phyloP scores from a whole-genome alignment of 2,888 invertebrate species.

The Hirtodrosophila histrioides region DNA sequence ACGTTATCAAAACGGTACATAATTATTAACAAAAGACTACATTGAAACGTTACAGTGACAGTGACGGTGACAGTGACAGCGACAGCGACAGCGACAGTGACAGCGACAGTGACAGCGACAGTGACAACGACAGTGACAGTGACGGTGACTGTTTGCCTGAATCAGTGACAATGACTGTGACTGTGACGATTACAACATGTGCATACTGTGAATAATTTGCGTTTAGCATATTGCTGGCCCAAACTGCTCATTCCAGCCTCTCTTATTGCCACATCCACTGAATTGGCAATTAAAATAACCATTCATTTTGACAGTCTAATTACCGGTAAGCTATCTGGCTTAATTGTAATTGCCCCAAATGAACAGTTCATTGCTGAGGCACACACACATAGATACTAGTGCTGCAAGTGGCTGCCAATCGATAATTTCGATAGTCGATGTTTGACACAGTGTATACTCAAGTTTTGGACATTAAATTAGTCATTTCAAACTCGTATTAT shows the following conservation, averaged over 20 bases:
- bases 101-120: conserved; percentile 15
- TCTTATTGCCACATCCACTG: no score
- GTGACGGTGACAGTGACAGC: conserved; percentile 11
- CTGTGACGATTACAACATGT: conserved; percentile 18
- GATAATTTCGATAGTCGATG: no score
- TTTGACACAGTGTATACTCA: no score
- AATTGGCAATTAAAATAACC: no score
- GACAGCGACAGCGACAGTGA: conserved; percentile 21
- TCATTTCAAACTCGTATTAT: no score
- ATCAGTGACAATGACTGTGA: conserved; percentile 4
- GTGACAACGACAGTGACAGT: conserved; percentile 17
- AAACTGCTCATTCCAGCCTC: conserved; percentile 29
- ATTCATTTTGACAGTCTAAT: background rate
- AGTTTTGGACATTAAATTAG: no score
- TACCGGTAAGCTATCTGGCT: no score
- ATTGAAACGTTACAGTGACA: conserved; percentile 23
- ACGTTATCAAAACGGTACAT: conserved; percentile 7
- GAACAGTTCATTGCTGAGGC: conserved; percentile 12
- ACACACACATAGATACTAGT: conserved; percentile 1
- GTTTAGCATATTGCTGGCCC: conserved; percentile 11
- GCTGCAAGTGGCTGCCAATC: no score
- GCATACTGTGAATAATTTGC: conserved; percentile 22
- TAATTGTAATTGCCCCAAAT: background rate
- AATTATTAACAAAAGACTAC: conserved; percentile 18
- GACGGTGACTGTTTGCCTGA: conserved; percentile 13